phyloP scores from a whole-genome alignment of 2,113 vertebrate genomes.

The Ahaetulla prasina region DNA sequence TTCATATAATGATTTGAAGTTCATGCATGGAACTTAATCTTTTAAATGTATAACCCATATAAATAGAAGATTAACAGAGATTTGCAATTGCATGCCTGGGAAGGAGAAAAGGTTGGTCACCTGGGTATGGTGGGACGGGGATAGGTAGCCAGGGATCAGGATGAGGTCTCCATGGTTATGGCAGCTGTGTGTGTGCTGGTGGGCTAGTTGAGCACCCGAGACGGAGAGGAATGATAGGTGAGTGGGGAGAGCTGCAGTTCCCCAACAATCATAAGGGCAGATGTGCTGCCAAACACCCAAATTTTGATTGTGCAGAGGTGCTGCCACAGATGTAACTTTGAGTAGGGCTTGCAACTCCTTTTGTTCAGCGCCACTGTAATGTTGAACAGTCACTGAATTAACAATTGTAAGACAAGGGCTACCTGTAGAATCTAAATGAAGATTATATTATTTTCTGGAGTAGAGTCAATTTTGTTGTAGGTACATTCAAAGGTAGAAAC shows the following conservation, averaged over 20 bases:
- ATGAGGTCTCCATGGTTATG: not conserved
- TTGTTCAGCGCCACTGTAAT: not conserved
- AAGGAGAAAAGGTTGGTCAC: not conserved
- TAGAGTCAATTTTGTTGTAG: not conserved
- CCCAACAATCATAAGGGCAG: not conserved
- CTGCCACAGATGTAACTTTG: not conserved
- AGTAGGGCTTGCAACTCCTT: not conserved
- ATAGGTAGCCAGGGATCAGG: not conserved
- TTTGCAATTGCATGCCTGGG: not conserved
- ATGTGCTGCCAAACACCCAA: not conserved
- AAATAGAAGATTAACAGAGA: not conserved
- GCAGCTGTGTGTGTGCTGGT: not conserved
- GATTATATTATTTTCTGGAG: not conserved
- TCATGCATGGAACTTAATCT: rapidly evolving
- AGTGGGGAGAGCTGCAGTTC: not conserved
- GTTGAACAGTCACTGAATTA: not conserved
- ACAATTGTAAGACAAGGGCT: not conserved
- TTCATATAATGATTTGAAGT: constrained; percentile 9
- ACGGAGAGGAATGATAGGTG: not conserved
- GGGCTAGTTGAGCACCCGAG: not conserved
- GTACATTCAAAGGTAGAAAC: not conserved
- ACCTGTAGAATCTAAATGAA: not conserved
- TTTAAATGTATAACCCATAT: not conserved
- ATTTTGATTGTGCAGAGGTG: not conserved
- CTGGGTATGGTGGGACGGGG: not conserved